Base-by-base conservation (phyloP, 2,888 invertebrate genomes). In the Drosophila phalerata region DNA sequence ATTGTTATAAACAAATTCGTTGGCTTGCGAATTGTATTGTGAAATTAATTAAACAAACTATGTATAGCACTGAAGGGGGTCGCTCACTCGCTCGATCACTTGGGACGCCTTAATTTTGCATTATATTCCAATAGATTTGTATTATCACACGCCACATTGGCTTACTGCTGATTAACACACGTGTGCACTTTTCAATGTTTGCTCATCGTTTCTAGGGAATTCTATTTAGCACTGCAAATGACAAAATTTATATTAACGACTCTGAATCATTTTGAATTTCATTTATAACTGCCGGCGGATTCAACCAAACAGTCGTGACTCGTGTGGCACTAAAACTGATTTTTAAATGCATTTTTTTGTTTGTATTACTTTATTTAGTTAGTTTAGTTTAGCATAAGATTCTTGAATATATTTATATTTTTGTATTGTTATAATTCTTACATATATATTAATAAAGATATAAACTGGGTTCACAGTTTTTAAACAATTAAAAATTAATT, bases 21-120 rank as follows among this genome's bases (percentile, higher is more conserved):
- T 67, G 57, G 34, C 58, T 72, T 32, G 73, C 72, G 63, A 62
- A 51, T 77, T 71, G 70, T 82, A 74, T 85, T 87, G 85, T 87
- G 67, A 82, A 85, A 84, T 87, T 85, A 84, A 87, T 84, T 85
- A 79, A 71, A 57, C 69, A 77, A 82, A 71, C 77, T 84, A 71
- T 79, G 72, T 65, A 74, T 63, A 73, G 65, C 87, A 78, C 84
- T 69, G 56, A 15, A 38, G 65, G 69, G 76, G 61, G 78, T 72
- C 58, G 77, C 28, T 48, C 47, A 13, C 22, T 49, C 13, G 32
- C 53, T 53, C 40, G 15, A 22, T 61, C 10, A 43, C 56, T 55
- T 56, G 56, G 19, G 61, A 66, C 70, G 63, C 45, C 62, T 77
- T 72, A 85, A 72, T 69, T 80, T 78, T 74, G 73, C 78, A 83